These are phyloP conservation scores for Ophion slaviceki DNA, from an alignment of 2,888 invertebrate species.

Conservation along the genomic window DNA sequence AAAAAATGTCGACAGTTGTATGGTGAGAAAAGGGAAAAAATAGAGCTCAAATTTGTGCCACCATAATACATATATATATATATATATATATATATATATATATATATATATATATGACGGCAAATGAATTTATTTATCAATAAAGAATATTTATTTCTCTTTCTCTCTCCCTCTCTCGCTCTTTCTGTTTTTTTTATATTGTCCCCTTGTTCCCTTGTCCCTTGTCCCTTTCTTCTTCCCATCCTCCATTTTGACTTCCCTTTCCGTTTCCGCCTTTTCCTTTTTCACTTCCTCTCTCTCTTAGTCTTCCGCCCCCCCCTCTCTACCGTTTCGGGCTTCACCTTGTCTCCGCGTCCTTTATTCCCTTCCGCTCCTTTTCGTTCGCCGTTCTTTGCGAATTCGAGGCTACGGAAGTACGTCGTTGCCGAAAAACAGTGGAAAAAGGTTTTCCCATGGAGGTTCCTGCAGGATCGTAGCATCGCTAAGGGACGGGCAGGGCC, in stretches of 20 bases:
- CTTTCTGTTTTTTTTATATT: neutral
- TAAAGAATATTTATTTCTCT: neutral
- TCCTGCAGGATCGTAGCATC: conserved; percentile 47
- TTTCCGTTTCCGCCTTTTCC: conserved; percentile 6
- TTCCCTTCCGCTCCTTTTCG: conserved; percentile 7
- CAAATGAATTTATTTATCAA: neutral
- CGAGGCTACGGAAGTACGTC: conserved; percentile 13
- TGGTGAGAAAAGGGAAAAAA: too few species aligned
- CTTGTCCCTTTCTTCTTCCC: neutral
- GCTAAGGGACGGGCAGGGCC: neutral
- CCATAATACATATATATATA: too few species aligned
- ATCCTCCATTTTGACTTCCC: neutral
- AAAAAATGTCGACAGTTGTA: too few species aligned
- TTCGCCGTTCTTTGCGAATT: neutral
- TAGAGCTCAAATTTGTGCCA: too few species aligned
- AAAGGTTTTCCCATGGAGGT: conserved; percentile 45
- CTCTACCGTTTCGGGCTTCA: neutral
- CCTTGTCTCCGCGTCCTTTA: neutral
- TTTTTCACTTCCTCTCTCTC: neutral
- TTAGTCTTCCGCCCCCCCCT: neutral
- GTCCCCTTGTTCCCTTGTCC: neutral
- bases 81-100: too few species aligned
- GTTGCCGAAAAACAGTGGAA: conserved; percentile 29
- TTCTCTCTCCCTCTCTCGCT: neutral
- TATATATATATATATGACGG: too few species aligned